A percentile compares a stretch with the other conserved stretches of the same genome.
phyloP scores from a whole-genome alignment of 1,140 invertebrate genomes.

The Psix sp. region DNA sequence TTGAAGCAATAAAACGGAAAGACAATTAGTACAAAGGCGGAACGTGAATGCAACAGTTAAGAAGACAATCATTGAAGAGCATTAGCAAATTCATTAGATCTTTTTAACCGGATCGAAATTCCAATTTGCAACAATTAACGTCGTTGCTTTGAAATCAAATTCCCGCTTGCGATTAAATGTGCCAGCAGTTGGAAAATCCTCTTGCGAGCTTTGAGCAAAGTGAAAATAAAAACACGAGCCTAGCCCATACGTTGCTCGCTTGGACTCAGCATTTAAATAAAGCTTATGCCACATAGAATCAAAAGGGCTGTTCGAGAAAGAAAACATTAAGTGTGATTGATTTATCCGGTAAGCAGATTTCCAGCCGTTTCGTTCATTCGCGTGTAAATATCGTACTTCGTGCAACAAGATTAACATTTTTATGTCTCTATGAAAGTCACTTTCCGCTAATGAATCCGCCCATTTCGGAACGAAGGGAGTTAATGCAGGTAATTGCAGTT shows the following conservation, averaged over 20 bases:
- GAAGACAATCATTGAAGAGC: constrained; percentile 20
- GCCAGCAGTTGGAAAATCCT: constrained; percentile 10
- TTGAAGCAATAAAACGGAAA: constrained; percentile 7
- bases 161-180: constrained; percentile 17
- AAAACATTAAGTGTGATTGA: constrained; percentile 37
- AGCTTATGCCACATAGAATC: constrained; percentile 8
- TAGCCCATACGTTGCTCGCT: constrained; percentile 8
- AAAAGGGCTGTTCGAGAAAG: constrained; percentile 19
- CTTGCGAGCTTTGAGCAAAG: constrained; percentile 6
- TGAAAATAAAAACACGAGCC: constrained; percentile 12
- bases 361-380: too few species aligned
- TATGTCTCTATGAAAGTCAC: too few species aligned
- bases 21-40: constrained; percentile 3
- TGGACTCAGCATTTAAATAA: background rate
- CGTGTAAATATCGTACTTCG: too few species aligned
- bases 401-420: too few species aligned
- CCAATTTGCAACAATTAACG: constrained; percentile 26
- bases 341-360: constrained; percentile 39
- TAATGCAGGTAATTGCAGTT: too few species aligned
- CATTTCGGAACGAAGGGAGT: too few species aligned
- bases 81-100: constrained; percentile 37
- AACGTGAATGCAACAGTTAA: constrained; percentile 18
- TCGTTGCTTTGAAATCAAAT: constrained; percentile 19
- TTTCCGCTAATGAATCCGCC: too few species aligned
- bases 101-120: constrained; percentile 34